These are phyloP conservation scores for Atta cephalotes DNA, from an alignment of 1,140 invertebrate species.

Conservation along the genomic window DNA sequence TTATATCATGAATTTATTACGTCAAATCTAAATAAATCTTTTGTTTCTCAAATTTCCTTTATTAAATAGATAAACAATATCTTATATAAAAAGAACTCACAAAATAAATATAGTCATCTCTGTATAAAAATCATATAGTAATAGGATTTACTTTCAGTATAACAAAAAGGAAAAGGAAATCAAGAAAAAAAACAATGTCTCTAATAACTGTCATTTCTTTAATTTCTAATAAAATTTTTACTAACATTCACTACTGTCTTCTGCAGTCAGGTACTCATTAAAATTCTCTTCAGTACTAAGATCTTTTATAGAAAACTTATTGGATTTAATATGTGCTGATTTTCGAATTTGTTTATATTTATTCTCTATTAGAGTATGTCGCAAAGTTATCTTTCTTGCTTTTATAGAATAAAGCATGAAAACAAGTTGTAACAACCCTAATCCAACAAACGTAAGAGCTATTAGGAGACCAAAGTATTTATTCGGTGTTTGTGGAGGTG, in stretches of 20 bases:
- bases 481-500: not conserved
- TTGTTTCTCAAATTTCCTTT: not conserved
- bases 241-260: not conserved
- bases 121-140: not conserved
- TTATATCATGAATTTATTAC: no score
- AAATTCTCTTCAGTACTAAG: not conserved
- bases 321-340: not conserved
- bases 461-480: not conserved
- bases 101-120: not conserved
- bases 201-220: not conserved
- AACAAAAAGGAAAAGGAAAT: not conserved
- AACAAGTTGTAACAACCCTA: not conserved
- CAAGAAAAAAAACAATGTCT: not conserved
- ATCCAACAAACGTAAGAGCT: not conserved
- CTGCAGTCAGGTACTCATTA: not conserved
- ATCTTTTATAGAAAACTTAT: not conserved
- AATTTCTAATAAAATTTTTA: not conserved
- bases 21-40: no score
- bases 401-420: not conserved
- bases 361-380: not conserved
- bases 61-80: not conserved
- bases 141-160: not conserved
- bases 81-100: not conserved
- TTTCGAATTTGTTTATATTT: not conserved
- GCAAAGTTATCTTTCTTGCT: not conserved